Evolutionary conservation across 2,797 vertebrate species (phyloP).

Genomic region (Serranus cabrilla): DNA sequence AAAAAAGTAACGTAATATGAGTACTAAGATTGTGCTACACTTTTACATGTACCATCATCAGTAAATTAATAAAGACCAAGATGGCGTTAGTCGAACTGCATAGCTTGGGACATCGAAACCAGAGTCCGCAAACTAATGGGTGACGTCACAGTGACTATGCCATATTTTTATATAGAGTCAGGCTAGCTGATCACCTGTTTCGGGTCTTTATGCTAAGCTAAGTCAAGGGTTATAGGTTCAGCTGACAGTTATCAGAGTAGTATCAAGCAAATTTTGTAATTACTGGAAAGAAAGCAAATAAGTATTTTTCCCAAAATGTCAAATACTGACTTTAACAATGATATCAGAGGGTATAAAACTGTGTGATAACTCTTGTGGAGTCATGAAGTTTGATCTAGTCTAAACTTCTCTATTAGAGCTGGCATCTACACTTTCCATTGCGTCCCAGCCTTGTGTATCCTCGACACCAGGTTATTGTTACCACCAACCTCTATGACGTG

Average conservation of each 20-base stretch:
- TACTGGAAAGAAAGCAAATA: neutral
- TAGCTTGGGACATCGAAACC: too few relatives aligned
- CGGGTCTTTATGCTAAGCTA: neutral
- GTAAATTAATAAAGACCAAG: too few relatives aligned
- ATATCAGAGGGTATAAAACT: neutral
- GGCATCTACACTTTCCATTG: neutral
- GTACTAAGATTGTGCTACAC: too few relatives aligned
- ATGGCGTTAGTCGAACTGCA: too few relatives aligned
- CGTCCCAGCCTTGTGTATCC: neutral
- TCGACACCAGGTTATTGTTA: conserved; percentile 51
- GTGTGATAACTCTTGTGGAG: neutral
- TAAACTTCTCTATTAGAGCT: neutral
- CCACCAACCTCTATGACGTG: conserved; percentile 38
- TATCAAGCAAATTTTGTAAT: neutral
- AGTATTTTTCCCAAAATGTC: neutral
- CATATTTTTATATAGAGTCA: too few relatives aligned
- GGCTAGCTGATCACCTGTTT: neutral
- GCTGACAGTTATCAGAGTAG: neutral
- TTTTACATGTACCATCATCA: too few relatives aligned
- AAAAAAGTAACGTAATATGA: too few relatives aligned
- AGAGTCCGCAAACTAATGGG: too few relatives aligned
- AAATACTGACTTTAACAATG: neutral
- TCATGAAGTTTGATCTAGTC: neutral
- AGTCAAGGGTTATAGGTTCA: neutral
- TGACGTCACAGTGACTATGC: too few relatives aligned